phyloP scores from a whole-genome alignment of 2,797 vertebrate species.

The Sternotherus odoratus region DNA sequence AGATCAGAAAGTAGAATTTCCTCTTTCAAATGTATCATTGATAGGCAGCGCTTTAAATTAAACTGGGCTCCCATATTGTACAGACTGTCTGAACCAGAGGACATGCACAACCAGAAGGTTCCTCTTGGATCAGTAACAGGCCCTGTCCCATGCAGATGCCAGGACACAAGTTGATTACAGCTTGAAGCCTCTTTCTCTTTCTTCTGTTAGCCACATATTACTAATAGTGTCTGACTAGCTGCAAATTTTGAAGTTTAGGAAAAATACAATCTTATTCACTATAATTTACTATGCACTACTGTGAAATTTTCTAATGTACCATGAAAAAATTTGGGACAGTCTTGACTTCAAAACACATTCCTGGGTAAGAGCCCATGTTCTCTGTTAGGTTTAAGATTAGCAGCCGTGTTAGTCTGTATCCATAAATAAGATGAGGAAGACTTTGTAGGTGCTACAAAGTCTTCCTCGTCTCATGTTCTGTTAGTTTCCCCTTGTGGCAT shows the following conservation, averaged over 20 bases:
- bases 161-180: background rate
- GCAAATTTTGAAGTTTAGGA: fast-evolving
- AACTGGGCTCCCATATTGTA: fast-evolving
- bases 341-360: conserved; percentile 12
- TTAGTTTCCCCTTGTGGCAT: background rate
- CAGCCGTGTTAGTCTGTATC: too few species aligned
- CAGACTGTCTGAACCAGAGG: background rate
- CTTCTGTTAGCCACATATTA: background rate
- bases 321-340: conserved; percentile 1
- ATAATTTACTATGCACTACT: background rate
- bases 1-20: background rate
- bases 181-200: background rate
- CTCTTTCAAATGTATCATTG: background rate
- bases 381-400: too few species aligned
- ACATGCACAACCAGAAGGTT: background rate
- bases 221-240: background rate
- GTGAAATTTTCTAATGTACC: background rate
- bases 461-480: too few species aligned
- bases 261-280: background rate
- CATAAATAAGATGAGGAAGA: too few species aligned
- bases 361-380: background rate
- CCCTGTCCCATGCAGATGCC: background rate
- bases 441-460: too few species aligned
- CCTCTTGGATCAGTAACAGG: background rate
- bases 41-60: background rate